Conservation (phyloP, 1,140 invertebrate genomes). For the Asbolus verrucosus region DNA sequence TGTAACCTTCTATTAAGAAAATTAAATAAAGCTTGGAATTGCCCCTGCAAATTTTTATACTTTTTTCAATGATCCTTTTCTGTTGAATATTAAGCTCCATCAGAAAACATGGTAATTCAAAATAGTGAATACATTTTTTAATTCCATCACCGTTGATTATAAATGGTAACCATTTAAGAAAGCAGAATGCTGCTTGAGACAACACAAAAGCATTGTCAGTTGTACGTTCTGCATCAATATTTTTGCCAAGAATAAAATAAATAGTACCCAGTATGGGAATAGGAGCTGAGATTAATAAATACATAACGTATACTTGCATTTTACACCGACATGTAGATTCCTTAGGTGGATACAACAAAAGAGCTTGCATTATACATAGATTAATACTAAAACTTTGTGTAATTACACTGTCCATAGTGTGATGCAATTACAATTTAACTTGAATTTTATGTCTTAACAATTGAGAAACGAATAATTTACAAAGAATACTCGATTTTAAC, state of each 20-base stretch:
- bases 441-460: too few relatives aligned
- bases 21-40: neutral
- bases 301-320: neutral
- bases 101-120: neutral
- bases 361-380: neutral
- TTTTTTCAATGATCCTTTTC: neutral
- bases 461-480: too few relatives aligned
- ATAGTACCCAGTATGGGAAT: neutral
- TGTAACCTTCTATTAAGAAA: neutral
- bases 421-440: too few relatives aligned
- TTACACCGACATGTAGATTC: neutral
- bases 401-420: too few relatives aligned
- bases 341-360: neutral
- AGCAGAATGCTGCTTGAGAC: neutral
- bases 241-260: neutral
- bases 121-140: conserved; percentile 1
- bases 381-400: neutral
- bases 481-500: too few relatives aligned
- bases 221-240: neutral
- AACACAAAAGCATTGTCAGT: neutral
- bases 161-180: neutral
- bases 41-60: neutral
- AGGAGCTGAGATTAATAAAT: neutral
- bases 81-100: neutral
- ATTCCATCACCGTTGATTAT: neutral